phyloP scores from a whole-genome alignment of 1,140 invertebrate species.

The Zaprionus taronus region DNA sequence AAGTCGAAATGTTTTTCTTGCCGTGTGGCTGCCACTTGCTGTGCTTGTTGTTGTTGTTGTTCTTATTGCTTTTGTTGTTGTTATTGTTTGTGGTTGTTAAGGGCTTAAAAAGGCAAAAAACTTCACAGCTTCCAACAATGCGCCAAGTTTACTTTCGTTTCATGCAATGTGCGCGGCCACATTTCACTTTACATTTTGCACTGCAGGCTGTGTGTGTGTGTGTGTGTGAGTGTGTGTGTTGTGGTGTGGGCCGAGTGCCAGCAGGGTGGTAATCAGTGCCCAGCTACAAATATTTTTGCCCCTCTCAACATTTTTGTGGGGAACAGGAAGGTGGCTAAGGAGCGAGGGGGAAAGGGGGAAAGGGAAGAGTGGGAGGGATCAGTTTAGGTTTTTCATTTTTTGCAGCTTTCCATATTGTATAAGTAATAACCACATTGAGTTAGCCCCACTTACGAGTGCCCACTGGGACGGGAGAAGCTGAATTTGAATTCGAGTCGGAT shows the following conservation, averaged over 20 bases:
- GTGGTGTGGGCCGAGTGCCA: conserved; percentile 4
- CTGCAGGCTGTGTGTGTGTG: not conserved
- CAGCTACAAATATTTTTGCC: not conserved
- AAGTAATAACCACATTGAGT: conserved; percentile 42
- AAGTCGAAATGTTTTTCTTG: not conserved
- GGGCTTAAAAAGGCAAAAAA: conserved; percentile 13
- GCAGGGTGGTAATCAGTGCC: conserved; percentile 33
- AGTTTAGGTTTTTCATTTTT: conserved; percentile 13
- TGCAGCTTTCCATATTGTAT: conserved; percentile 26
- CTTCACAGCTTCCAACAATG: conserved; percentile 28
- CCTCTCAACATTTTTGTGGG: not conserved
- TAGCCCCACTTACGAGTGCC: conserved; percentile 26
- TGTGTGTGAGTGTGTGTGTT: not conserved
- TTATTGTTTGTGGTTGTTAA: conserved; percentile 7
- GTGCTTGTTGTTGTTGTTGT: not conserved
- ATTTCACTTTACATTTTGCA: conserved; percentile 62
- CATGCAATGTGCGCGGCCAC: conserved; percentile 42
- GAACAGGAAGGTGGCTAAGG: not conserved
- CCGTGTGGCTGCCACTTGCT: conserved; percentile 12
- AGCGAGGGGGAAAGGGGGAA: not conserved
- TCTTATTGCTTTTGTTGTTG: not conserved
- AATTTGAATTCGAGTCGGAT: conserved; percentile 24
- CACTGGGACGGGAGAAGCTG: conserved; percentile 24
- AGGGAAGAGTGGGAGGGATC: not conserved
- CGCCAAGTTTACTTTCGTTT: conserved; percentile 74